These are phyloP conservation scores for Solenopsis invicta DNA, from an alignment of 1,140 invertebrate genomes.

Conservation along the genomic window DNA sequence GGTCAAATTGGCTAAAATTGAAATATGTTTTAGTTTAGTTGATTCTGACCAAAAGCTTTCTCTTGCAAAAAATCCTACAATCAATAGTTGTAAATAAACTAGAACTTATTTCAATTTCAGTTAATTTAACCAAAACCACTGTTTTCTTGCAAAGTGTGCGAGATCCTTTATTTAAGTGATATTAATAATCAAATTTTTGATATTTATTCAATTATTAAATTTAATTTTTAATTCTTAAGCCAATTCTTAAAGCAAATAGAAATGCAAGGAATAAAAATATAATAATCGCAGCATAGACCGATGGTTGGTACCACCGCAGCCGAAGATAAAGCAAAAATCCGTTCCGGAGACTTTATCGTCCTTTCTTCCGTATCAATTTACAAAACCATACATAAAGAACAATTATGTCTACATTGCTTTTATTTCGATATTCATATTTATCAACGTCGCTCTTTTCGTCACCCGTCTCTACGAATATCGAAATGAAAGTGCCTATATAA, in stretches of 20 bases:
- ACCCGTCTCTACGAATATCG: conserved; percentile 92
- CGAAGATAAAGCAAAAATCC: conserved; percentile 87
- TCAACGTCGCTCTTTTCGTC: conserved; percentile 93
- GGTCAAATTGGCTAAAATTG: no score
- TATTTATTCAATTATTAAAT: not conserved
- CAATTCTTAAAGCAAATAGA: not conserved
- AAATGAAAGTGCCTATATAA: conserved; percentile 91
- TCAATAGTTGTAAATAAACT: no score
- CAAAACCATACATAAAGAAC: conserved; percentile 94
- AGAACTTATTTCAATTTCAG: no score
- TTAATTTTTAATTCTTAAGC: not conserved
- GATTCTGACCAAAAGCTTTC: no score
- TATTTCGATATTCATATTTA: conserved; percentile 90
- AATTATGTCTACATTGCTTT: conserved; percentile 95
- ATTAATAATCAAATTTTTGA: not conserved
- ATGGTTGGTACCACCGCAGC: conserved; percentile 94
- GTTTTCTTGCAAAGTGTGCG: no score
- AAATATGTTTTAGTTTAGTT: no score
- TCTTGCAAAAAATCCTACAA: no score
- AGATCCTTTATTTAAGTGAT: not conserved
- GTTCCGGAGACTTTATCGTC: conserved; percentile 87
- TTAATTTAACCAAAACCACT: no score
- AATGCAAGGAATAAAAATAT: conserved; percentile 29
- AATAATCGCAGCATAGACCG: conserved; percentile 90
- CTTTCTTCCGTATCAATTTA: conserved; percentile 92